phyloP scores from a whole-genome alignment of 2,113 vertebrate species.

The Thamnaconus septentrionalis region DNA sequence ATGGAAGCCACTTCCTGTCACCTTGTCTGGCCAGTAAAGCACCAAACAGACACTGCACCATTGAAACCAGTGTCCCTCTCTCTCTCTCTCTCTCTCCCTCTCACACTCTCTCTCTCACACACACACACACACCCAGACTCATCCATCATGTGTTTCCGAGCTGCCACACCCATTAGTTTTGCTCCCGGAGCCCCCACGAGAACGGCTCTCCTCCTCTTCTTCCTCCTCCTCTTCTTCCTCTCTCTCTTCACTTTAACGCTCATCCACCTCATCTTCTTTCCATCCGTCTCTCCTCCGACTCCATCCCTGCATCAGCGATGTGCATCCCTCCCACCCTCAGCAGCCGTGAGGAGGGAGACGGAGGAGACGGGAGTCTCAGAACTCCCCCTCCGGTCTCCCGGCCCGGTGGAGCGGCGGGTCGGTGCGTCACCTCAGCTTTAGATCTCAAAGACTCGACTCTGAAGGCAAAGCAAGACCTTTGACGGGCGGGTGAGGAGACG shows the following conservation, averaged over 20 bases:
- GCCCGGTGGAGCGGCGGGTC: constrained; percentile 8
- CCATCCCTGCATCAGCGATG: constrained; percentile 6
- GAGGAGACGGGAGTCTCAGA: constrained; percentile 6
- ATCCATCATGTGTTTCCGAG: constrained; percentile 65
- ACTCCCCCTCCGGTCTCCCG: constrained; percentile 1
- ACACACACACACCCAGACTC: constrained; percentile 30
- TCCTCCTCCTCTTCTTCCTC: constrained; percentile 19
- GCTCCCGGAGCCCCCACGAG: constrained; percentile 58
- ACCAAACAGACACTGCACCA: constrained; percentile 50
- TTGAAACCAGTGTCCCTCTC: constrained; percentile 58
- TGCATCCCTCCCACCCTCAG: neutral
- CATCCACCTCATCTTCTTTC: constrained; percentile 14
- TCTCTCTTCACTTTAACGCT: neutral
- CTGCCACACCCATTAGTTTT: constrained; percentile 70
- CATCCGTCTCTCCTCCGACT: constrained; percentile 30
- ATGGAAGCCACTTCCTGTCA: constrained; percentile 53
- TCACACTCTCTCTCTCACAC: constrained; percentile 38
- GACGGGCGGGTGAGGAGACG: constrained; percentile 31
- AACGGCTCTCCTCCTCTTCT: constrained; percentile 49
- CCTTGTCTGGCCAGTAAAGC: constrained; percentile 54
- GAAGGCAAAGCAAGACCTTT: constrained; percentile 45
- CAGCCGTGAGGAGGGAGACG: constrained; percentile 10
- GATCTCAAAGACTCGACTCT: constrained; percentile 20
- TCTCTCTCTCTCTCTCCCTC: constrained; percentile 40
- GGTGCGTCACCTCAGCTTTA: constrained; percentile 28